Percentiles rank a stretch among this genome's conserved stretches.
phyloP scores from a whole-genome alignment of 2,797 vertebrate species.

The Rhyacichthys aspro region DNA sequence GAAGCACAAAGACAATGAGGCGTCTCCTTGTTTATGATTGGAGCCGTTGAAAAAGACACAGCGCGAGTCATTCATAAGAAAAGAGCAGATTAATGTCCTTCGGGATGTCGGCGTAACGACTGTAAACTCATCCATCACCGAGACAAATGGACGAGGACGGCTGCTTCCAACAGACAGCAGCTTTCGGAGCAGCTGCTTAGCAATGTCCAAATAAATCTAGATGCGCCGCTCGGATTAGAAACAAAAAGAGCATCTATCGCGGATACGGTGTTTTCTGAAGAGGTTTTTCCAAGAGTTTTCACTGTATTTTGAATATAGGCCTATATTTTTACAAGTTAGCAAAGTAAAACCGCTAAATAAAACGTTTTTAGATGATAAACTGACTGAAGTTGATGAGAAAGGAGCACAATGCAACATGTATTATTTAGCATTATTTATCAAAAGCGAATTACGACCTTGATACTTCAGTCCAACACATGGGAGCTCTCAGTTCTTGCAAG shows the following conservation, averaged over 20 bases:
- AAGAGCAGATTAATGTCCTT: slow-evolving; percentile 63
- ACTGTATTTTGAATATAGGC: too few species aligned
- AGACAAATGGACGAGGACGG: slow-evolving; percentile 51
- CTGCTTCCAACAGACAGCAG: slow-evolving; percentile 48
- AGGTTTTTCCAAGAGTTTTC: too few species aligned
- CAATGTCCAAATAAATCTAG: slow-evolving; percentile 56
- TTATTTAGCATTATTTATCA: too few species aligned
- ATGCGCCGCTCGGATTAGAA: slow-evolving; percentile 59
- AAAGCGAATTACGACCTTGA: too few species aligned
- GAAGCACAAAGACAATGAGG: slow-evolving; percentile 1
- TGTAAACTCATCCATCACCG: slow-evolving; percentile 56
- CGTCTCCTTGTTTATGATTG: slow-evolving; percentile 32
- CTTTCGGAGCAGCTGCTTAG: slow-evolving; percentile 45
- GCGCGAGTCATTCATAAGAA: slow-evolving; percentile 49
- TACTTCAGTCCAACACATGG: too few species aligned
- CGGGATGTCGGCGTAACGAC: slow-evolving; percentile 62
- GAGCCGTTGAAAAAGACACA: slow-evolving; percentile 30
- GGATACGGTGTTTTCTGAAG: too few species aligned
- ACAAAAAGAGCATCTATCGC: slow-evolving; percentile 45
- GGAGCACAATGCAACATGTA: too few species aligned
- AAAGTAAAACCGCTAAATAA: too few species aligned
- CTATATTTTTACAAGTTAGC: too few species aligned
- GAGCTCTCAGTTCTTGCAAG: too few species aligned
- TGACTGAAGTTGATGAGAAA: too few species aligned
- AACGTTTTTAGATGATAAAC: too few species aligned